Evolutionary conservation across 1,140 invertebrate genomes (phyloP), one percentile per base, ranked within the genome.

Genomic region (Parapsyche elsis): DNA sequence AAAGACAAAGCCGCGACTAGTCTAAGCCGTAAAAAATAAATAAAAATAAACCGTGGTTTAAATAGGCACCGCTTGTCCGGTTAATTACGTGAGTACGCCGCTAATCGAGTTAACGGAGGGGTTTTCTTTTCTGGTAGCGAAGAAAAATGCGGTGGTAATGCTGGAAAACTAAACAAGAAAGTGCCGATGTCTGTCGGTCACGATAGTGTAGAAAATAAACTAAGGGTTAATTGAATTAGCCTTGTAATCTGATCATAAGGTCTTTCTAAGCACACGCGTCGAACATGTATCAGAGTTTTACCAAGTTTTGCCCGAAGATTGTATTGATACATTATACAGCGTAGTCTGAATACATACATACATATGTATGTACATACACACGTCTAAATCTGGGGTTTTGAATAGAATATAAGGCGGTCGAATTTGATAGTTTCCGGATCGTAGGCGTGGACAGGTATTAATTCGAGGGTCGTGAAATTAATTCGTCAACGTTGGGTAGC

Each of bases 161-260:
- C 14, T 26, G 23, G 24, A 19, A 26, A 67, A 61, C 57, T 61
- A 61, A 61, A 61, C 57, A 61, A 61, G 57, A 61, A 61, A 61
- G 64, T 67, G 24, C 64, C 57, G 57, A 30, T 30, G 64, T 67
- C 64, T 67, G 24, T 67, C 64, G 64, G 24, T 67, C 64, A 67
- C 64, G 64, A 67, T 67, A 67, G 64, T 67, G 23, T 67, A 67
- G 64, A 26, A 67, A 67, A 67, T 67, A 67, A 67, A 67, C 64
- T n/a, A 23, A 67, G 64, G 9, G 9, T n/a, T 67, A 67, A 67
- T 67, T 67, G 64, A 67, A 67, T 67, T 67, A 23, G 24, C 23
- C 5, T 23, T 67, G 64, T 67, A 67, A 67, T 67, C 64, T 67
- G 64, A 67, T 67, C 64, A 67, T 67, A 67, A 61, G 24, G 64